Evolutionary conservation across 2,113 vertebrate species (phyloP).

Genomic region (Helogale parvula): DNA sequence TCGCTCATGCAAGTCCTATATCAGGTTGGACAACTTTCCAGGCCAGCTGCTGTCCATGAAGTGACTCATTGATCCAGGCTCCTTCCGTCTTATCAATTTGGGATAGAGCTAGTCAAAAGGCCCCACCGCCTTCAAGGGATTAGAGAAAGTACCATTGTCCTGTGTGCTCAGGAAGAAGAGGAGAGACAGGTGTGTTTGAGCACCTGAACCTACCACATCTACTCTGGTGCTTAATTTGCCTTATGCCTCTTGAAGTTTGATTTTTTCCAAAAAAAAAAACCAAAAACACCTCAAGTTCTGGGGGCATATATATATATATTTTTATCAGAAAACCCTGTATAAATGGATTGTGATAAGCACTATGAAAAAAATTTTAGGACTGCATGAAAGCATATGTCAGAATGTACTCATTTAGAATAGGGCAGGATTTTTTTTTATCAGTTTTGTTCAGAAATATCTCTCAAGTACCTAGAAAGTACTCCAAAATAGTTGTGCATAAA

Average conservation of each 20-base stretch:
- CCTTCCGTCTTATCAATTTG: neutral
- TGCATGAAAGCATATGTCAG: neutral
- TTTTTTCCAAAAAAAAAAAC: neutral
- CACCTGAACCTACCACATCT: neutral
- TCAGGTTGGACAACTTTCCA: neutral
- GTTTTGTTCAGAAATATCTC: neutral
- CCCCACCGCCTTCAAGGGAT: neutral
- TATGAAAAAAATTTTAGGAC: neutral
- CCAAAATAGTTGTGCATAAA: neutral
- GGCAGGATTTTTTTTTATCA: neutral
- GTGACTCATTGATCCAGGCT: neutral
- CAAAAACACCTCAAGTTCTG: neutral
- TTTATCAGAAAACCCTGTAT: neutral
- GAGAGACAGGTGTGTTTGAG: neutral
- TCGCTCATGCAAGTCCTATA: neutral
- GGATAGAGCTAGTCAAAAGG: neutral
- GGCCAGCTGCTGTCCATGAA: neutral
- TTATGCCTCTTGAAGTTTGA: neutral
- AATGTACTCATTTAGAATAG: neutral
- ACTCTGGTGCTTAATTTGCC: too few species aligned
- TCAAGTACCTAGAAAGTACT: neutral
- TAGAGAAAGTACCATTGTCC: neutral
- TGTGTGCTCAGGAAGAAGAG: neutral
- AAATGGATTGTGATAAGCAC: neutral
- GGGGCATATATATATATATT: too few species aligned